Evolutionary conservation across 23 tunicate species (phyloP), one percentile per base, ranked within the genome.

Genomic region (Trididemnum nubilum): DNA sequence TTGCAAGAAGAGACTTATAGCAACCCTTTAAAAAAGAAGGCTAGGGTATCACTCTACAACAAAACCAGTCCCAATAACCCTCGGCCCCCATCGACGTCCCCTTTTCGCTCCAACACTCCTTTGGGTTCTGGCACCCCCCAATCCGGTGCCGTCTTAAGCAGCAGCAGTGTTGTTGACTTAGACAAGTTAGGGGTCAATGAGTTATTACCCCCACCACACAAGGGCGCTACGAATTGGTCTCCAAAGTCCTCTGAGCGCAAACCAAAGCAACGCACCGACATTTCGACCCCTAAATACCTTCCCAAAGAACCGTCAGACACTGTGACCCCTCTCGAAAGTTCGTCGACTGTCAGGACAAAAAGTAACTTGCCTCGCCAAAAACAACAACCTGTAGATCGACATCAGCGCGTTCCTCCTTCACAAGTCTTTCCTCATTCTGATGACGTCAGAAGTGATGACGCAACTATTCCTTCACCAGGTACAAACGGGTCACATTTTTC

Each of bases 21-120:
- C 76, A 90, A 90, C 64, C 96, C 96, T 5, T 35, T 82, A 18
- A 26, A 51, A 21, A 90, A 90, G 69, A 90, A 90, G 61, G 72
- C 71, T 22, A 77, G 96, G 49, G 96, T 90, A 0, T 90, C 96
- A 30, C 85, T 72, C 36, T 70, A 70, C 73, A 65, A 37, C 12
- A 86, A 86, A 58, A 25, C 90, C 7, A 86, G 85, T 59, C 85
- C 90, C 34, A 38, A 23, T 52, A 19, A 22, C 1, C 77, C 38
- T 37, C 58, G 77, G 21, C 89, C 83, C 34, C 75, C 77, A 2
- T 66, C 89, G 54, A 52, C 80, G 25, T 84, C 89, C 71, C 96
- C 96, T 12, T 36, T 73, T 33, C 75, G 75, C n/a, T 35, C 51
- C 65, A 70, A 63, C 67, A 44, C 22, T 3, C 64, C 28, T 9